A percentile compares a stretch with the other conserved stretches of the same genome.
phyloP scores from a whole-genome alignment of 1,140 invertebrate species.

The Trachelipus rathkii region DNA sequence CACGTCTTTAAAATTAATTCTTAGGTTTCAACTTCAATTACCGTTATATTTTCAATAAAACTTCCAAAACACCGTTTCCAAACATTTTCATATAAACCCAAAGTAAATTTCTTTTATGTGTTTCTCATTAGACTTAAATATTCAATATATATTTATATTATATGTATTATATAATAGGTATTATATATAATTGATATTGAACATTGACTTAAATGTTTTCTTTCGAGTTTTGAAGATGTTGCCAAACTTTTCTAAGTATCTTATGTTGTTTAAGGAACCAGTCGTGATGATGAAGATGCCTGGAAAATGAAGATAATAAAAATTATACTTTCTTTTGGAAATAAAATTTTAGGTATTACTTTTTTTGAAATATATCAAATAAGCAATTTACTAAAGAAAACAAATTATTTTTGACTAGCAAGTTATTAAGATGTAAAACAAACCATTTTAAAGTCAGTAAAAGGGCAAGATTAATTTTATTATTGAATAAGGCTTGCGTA shows the following conservation, averaged over 20 bases:
- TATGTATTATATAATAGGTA: too few relatives aligned
- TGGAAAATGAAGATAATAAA: background rate
- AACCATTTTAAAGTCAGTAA: background rate
- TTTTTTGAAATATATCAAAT: background rate
- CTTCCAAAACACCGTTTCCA: too few relatives aligned
- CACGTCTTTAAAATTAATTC: too few relatives aligned
- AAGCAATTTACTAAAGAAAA: background rate
- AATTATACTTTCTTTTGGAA: background rate
- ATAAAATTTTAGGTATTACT: background rate
- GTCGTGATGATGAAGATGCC: background rate
- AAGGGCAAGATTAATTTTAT: background rate
- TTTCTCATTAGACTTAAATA: too few relatives aligned
- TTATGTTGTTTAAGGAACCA: background rate
- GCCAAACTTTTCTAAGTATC: background rate
- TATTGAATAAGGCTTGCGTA: background rate
- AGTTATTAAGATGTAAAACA: background rate
- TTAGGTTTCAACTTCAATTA: too few relatives aligned
- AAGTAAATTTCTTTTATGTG: too few relatives aligned
- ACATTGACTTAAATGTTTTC: too few relatives aligned
- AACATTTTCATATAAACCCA: too few relatives aligned
- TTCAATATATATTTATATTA: too few relatives aligned
- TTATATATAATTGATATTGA: too few relatives aligned
- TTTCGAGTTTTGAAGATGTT: too few relatives aligned
- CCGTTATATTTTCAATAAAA: too few relatives aligned
- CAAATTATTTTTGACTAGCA: background rate